Evolutionary conservation across 2,888 invertebrate species (phyloP).

Genomic region (Micoletzkya japonica): DNA sequence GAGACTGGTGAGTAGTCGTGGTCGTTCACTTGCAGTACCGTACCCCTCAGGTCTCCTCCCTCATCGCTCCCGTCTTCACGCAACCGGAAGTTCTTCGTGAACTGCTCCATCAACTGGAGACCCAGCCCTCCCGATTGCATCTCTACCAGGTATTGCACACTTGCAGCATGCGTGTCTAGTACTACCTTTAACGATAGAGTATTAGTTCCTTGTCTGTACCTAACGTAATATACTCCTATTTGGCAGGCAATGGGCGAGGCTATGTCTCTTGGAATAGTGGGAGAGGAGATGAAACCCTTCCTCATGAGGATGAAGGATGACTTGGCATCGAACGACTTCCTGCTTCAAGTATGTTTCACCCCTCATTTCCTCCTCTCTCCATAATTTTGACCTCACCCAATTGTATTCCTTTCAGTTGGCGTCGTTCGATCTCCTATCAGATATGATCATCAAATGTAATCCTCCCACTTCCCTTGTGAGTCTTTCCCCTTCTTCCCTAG

Average conservation of each 20-base stretch:
- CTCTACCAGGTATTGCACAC: constrained; percentile 9
- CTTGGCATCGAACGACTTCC: constrained; percentile 8
- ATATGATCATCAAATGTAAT: constrained; percentile 24
- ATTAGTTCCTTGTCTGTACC: too few species aligned
- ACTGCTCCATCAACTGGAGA: constrained; percentile 6
- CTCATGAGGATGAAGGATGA: constrained; percentile 6
- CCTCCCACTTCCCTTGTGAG: constrained; percentile 8
- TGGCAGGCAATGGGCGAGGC: constrained; percentile 19
- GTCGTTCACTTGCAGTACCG: not conserved
- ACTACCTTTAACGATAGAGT: not conserved
- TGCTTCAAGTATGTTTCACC: constrained; percentile 5
- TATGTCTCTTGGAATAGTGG: constrained; percentile 1
- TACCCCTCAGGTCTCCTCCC: constrained; percentile 10
- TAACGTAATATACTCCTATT: not conserved
- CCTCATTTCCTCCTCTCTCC: too few species aligned
- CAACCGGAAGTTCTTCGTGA: constrained; percentile 8
- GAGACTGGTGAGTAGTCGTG: not conserved
- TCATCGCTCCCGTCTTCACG: constrained; percentile 12
- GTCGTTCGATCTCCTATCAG: constrained; percentile 2
- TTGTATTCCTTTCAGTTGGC: constrained; percentile 22
- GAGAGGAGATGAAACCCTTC: constrained; percentile 8
- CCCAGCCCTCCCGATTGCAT: not conserved
- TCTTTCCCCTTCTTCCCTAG: not conserved
- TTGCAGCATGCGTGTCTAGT: not conserved
- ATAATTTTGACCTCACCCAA: too few species aligned